phyloP scores from a whole-genome alignment of 2,888 invertebrate species.

The Gnatocerus cornutus region DNA sequence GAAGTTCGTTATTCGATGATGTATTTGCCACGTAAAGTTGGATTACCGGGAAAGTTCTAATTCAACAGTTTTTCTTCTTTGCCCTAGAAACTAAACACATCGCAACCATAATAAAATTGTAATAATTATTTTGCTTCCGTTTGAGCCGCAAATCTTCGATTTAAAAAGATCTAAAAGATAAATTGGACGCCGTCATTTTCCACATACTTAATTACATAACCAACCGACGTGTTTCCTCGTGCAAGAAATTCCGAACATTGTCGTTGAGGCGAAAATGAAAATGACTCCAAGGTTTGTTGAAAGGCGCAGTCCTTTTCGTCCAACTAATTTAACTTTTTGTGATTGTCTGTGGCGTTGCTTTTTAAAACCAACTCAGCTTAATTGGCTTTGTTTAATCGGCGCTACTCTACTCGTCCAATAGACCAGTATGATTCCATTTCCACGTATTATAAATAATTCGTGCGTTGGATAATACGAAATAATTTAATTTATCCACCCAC shows the following conservation, averaged over 20 bases:
- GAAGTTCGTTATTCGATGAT: conserved; percentile 55
- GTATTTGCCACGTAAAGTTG: conserved; percentile 56
- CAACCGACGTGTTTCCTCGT: not conserved
- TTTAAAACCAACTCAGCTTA: conserved; percentile 36
- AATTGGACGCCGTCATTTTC: not conserved
- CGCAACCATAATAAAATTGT: conserved; percentile 11
- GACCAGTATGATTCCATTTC: no score
- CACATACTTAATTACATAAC: not conserved
- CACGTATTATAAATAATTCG: no score
- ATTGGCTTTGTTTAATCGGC: conserved; percentile 36
- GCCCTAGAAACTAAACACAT: conserved; percentile 35
- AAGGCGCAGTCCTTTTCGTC: conserved; percentile 6
- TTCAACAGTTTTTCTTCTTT: conserved; percentile 27
- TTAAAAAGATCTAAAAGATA: not conserved
- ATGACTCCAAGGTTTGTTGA: not conserved
- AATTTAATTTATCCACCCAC: conserved; percentile 1
- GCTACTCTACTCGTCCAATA: conserved; percentile 5
- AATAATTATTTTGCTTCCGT: no score
- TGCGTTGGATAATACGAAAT: not conserved
- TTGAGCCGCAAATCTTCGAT: not conserved
- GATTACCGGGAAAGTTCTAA: conserved; percentile 59
- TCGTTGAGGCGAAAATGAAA: conserved; percentile 29
- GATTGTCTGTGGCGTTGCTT: conserved; percentile 32
- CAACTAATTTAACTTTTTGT: conserved; percentile 45
- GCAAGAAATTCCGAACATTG: not conserved